These are phyloP conservation scores for Hartigia nigra DNA, from an alignment of 2,888 invertebrate genomes.

Conservation along the genomic window DNA sequence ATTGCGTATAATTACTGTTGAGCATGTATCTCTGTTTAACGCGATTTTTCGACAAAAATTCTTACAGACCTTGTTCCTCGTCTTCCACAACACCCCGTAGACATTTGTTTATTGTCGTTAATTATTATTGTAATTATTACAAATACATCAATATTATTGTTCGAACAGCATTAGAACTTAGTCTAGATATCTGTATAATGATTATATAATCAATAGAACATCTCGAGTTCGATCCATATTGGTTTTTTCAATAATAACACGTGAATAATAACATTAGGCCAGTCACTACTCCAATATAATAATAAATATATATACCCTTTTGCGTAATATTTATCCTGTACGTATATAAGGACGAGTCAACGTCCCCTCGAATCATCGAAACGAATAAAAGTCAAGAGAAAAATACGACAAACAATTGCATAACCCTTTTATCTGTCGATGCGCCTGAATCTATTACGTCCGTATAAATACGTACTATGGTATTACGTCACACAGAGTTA, in stretches of 20 bases:
- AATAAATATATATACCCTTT: conserved; percentile 14
- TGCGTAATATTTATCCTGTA: conserved; percentile 19
- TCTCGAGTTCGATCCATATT: conserved; percentile 25
- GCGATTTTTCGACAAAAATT: neutral
- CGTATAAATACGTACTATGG: neutral
- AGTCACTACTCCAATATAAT: conserved; percentile 59
- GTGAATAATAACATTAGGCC: conserved; percentile 59
- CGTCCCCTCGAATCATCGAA: neutral
- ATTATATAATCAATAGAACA: conserved; percentile 31
- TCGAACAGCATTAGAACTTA: conserved; percentile 66
- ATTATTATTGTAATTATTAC: conserved; percentile 54
- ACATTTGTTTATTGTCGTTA: conserved; percentile 50
- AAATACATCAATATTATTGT: conserved; percentile 65
- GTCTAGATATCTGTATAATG: conserved; percentile 44
- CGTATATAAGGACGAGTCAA: conserved; percentile 11
- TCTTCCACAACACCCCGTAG: neutral
- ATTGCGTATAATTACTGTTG: neutral
- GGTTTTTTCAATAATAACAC: conserved; percentile 35
- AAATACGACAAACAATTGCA: neutral
- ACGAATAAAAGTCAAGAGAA: neutral
- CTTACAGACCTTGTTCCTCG: neutral
- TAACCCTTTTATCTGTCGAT: neutral
- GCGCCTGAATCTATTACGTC: neutral
- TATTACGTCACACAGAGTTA: neutral
- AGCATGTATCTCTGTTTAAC: neutral